Evolutionary conservation across 2,888 invertebrate species (phyloP).

Genomic region (Itoplectis maculator): DNA sequence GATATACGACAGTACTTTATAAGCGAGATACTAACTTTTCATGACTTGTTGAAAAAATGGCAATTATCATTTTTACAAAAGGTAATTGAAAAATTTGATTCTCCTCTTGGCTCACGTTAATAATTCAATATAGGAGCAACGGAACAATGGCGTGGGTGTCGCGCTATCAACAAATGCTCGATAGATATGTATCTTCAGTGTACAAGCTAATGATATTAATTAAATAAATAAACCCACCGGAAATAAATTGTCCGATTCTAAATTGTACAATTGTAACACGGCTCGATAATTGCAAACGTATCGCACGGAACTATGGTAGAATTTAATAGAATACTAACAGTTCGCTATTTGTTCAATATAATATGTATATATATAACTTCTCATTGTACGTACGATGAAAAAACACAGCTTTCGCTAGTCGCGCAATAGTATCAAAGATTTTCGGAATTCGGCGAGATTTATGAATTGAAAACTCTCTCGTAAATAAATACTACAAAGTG

Average conservation of each 20-base stretch:
- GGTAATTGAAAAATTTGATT: conserved; percentile 16
- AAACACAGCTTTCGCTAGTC: conserved; percentile 26
- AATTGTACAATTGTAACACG: conserved; percentile 47
- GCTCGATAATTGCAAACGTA: conserved; percentile 47
- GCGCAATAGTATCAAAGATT: conserved; percentile 48
- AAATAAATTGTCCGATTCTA: conserved; percentile 31
- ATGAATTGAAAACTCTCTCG: neutral
- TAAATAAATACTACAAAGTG: neutral
- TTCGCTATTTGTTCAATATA: conserved; percentile 53
- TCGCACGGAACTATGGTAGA: conserved; percentile 41
- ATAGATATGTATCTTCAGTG: conserved; percentile 64
- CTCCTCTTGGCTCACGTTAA: neutral
- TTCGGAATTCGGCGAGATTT: conserved; percentile 11
- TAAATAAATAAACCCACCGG: conserved; percentile 46
- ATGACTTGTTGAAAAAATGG: neutral
- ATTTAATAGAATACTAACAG: conserved; percentile 50
- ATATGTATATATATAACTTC: conserved; percentile 47
- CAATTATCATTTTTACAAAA: neutral
- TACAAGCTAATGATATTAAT: conserved; percentile 61
- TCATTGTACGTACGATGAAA: conserved; percentile 53
- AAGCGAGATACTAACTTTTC: neutral
- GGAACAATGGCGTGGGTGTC: conserved; percentile 49
- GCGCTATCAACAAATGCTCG: conserved; percentile 63
- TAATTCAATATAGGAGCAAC: conserved; percentile 27
- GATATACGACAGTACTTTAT: neutral